A percentile compares a stretch with the other conserved stretches of the same genome.
Conservation (phyloP, 2,888 invertebrate species). For the Alentia gelatinosa region DNA sequence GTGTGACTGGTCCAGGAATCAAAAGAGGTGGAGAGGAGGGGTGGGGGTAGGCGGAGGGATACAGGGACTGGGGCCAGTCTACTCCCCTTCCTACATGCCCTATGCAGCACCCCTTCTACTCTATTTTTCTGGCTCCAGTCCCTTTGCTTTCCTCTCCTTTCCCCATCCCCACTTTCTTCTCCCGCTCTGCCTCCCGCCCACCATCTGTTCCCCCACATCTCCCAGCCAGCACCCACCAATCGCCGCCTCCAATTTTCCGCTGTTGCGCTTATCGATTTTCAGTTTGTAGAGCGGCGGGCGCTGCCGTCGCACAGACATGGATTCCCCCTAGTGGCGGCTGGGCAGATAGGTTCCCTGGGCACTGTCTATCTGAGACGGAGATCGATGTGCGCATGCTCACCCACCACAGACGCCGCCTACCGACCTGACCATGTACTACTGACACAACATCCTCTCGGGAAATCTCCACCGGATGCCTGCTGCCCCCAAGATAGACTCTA, state of each 20-base stretch:
- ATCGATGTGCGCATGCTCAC: not conserved
- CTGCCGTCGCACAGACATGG: not conserved
- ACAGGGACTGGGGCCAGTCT: too few relatives aligned
- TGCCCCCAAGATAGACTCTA: not conserved
- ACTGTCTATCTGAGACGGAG: not conserved
- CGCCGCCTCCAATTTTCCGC: slow-evolving; percentile 6
- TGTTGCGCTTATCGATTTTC: slow-evolving; percentile 23
- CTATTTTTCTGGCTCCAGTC: not conserved
- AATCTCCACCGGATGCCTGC: not conserved
- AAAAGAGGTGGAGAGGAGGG: too few relatives aligned
- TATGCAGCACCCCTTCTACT: too few relatives aligned
- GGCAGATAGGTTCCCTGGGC: not conserved
- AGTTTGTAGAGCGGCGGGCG: not conserved
- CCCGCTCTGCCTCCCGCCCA: not conserved
- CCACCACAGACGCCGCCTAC: not conserved
- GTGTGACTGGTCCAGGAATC: too few relatives aligned
- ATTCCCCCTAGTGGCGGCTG: not conserved
- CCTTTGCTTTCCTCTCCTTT: not conserved
- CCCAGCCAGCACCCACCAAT: not conserved
- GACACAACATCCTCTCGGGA: not conserved
- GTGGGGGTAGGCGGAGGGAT: too few relatives aligned
- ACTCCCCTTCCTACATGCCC: too few relatives aligned
- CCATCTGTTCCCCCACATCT: not conserved
- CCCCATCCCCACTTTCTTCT: not conserved
- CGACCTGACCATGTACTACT: not conserved